These are phyloP conservation scores for Erynnis tages DNA, from an alignment of 2,888 invertebrate genomes.

Conservation along the genomic window DNA sequence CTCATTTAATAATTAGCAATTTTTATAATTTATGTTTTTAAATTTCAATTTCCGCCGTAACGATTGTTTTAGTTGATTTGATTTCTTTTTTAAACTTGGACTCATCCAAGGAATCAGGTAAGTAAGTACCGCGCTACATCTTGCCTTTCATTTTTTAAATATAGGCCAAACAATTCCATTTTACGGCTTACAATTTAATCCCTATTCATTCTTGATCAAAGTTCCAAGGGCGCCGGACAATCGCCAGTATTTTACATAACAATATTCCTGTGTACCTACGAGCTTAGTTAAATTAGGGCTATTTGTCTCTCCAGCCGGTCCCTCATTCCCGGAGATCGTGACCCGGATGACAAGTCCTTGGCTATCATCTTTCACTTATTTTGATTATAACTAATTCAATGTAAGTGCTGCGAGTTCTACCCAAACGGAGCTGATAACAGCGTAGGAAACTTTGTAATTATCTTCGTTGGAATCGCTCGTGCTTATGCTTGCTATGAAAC, in stretches of 20 bases:
- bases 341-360: not conserved
- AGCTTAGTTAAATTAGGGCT: slow-evolving; percentile 23
- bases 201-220: not conserved
- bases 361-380: slow-evolving; percentile 23
- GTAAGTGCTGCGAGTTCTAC: not conserved
- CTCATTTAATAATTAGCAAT: too few relatives aligned
- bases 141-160: too few relatives aligned
- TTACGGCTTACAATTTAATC: not conserved
- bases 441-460: not conserved
- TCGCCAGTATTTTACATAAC: slow-evolving; percentile 10
- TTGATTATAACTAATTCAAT: slow-evolving; percentile 18
- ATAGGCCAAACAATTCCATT: not conserved
- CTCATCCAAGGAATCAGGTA: too few relatives aligned
- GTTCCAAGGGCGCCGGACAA: not conserved
- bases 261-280: slow-evolving; percentile 10
- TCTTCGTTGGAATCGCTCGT: too few relatives aligned
- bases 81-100: too few relatives aligned
- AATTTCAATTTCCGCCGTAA: too few relatives aligned
- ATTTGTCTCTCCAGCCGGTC: slow-evolving; percentile 33
- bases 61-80: too few relatives aligned
- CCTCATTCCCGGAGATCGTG: slow-evolving; percentile 16
- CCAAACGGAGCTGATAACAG: not conserved
- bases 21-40: too few relatives aligned
- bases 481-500: too few relatives aligned
- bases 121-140: too few relatives aligned